phyloP scores from a whole-genome alignment of 2,888 invertebrate species.

The Microchrysa polita region DNA sequence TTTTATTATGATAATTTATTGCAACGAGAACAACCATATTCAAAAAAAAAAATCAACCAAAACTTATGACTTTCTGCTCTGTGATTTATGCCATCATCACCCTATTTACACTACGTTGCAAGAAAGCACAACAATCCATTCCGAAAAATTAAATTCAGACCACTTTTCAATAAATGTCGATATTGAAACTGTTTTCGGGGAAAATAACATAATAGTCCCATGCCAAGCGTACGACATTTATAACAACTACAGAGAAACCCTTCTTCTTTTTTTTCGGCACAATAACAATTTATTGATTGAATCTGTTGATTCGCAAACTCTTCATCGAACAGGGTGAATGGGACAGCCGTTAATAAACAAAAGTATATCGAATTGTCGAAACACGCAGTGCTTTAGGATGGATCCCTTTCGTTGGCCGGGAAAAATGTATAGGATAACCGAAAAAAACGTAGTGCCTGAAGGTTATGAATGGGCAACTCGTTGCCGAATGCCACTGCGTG shows the following conservation, averaged over 20 bases:
- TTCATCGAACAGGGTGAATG: background rate
- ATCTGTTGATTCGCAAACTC: slow-evolving; percentile 27
- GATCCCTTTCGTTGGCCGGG: background rate
- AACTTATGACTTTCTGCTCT: background rate
- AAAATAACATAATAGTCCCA: slow-evolving; percentile 7
- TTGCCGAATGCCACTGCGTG: background rate
- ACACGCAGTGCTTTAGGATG: background rate
- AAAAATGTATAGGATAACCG: background rate
- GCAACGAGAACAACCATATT: background rate
- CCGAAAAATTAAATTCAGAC: slow-evolving; percentile 29
- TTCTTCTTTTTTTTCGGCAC: background rate
- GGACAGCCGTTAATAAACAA: slow-evolving; percentile 24
- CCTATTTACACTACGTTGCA: background rate
- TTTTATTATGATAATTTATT: background rate
- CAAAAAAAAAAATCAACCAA: background rate
- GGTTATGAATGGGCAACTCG: background rate
- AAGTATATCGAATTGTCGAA: slow-evolving; percentile 21
- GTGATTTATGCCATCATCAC: background rate
- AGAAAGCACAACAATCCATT: background rate
- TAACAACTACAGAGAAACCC: background rate
- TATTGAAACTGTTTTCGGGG: background rate
- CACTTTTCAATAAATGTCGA: slow-evolving; percentile 14
- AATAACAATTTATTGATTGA: background rate
- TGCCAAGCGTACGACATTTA: background rate
- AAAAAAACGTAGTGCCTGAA: background rate